Percentiles rank a stretch among this genome's conserved stretches.
Evolutionary conservation across 2,113 vertebrate genomes (phyloP).

Genomic region (Serilophus lunatus): DNA sequence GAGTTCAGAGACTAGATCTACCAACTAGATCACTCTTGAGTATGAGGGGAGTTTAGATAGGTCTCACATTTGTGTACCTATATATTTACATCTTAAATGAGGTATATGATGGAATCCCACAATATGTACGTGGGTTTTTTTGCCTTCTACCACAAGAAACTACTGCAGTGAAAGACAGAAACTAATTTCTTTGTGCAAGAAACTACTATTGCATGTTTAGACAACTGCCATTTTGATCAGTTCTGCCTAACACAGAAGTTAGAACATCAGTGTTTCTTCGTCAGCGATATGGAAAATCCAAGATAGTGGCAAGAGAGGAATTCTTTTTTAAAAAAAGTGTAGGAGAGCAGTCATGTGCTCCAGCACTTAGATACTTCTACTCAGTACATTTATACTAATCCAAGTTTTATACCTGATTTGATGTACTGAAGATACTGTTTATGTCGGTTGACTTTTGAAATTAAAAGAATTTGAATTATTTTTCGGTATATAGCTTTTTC

Average conservation of each 20-base stretch:
- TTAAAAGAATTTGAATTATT: not conserved
- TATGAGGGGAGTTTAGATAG: not conserved
- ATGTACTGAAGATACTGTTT: not conserved
- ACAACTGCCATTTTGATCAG: not conserved
- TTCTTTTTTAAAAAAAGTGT: not conserved
- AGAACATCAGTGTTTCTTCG: not conserved
- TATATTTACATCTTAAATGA: not conserved
- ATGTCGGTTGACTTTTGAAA: not conserved
- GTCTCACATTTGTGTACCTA: not conserved
- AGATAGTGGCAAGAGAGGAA: not conserved
- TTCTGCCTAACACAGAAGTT: not conserved
- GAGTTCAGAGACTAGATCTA: not conserved
- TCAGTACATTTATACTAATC: not conserved
- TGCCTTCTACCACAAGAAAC: not conserved
- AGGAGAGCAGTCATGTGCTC: not conserved
- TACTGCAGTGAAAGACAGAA: not conserved
- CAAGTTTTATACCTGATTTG: not conserved
- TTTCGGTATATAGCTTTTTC: not conserved
- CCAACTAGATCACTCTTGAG: not conserved
- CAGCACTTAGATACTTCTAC: not conserved
- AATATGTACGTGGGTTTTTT: rapidly evolving
- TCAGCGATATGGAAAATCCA: not conserved
- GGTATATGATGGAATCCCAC: not conserved
- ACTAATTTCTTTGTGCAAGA: not conserved
- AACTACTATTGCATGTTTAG: not conserved